phyloP scores from a whole-genome alignment of 2,888 invertebrate species.

The Thereva nobilitata region DNA sequence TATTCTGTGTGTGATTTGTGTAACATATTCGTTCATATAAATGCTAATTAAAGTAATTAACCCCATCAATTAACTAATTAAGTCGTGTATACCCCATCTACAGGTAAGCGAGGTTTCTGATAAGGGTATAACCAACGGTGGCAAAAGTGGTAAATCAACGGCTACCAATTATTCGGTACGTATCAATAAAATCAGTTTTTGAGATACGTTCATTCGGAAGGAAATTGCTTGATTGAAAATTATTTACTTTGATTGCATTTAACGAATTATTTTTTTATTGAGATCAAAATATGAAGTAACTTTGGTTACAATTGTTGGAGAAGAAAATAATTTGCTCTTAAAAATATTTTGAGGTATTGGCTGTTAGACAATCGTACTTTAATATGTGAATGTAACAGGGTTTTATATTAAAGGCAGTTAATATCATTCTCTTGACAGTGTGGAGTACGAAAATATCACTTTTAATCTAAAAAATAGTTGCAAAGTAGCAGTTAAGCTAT shows the following conservation, averaged over 20 bases:
- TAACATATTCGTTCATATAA: slow-evolving; percentile 32
- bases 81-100: slow-evolving; percentile 52
- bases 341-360: too few relatives aligned
- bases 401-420: too few relatives aligned
- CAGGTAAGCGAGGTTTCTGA: slow-evolving; percentile 58
- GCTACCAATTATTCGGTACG: slow-evolving; percentile 60
- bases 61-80: slow-evolving; percentile 43
- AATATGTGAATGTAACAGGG: too few relatives aligned
- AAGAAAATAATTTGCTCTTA: too few relatives aligned
- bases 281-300: too few relatives aligned
- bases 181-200: slow-evolving; percentile 59
- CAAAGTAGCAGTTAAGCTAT: neutral
- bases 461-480: too few relatives aligned
- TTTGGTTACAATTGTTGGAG: too few relatives aligned
- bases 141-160: slow-evolving; percentile 59
- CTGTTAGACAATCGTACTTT: too few relatives aligned
- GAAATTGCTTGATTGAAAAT: slow-evolving; percentile 9
- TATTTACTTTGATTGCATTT: too few relatives aligned
- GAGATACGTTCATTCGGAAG: slow-evolving; percentile 12
- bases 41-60: slow-evolving; percentile 42
- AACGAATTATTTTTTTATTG: too few relatives aligned
- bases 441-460: too few relatives aligned
- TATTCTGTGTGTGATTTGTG: slow-evolving; percentile 17
- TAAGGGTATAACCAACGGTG: slow-evolving; percentile 49
- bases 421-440: too few relatives aligned